Base-by-base conservation (phyloP, 2,888 invertebrate genomes). In the Lepeophtheirus nordmannii region DNA sequence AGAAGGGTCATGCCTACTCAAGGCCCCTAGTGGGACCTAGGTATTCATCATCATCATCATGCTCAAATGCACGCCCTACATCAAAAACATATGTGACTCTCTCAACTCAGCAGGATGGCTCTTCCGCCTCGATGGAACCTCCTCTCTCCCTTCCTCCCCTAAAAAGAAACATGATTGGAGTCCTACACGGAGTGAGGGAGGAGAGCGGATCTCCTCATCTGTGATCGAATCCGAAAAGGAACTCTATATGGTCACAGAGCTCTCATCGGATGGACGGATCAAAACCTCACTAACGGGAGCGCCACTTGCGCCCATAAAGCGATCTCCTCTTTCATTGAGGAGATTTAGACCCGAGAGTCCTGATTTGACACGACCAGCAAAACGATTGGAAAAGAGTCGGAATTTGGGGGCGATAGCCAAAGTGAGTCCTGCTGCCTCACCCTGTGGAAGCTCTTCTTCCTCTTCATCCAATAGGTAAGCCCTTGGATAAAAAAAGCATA, bases 11-110 rank as follows among this genome's bases (percentile, higher is more conserved):
- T 20, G n/a, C 53, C 3, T 53, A 53, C 1, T 53, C 53, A 3
- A 17, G 14, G n/a, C 53, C 53, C 53, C 20, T 20, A 17, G n/a
- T 30, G 30, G 30, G 30, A 30, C 30, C 30, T 30, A 30, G 30
- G 3, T 30, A 2, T 5, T 8, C 14, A 61, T 14, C 39, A 61
- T 30, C 30, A 30, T 8, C 14, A 61, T 14, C 39, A 61, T 61
- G 61, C 38, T 61, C 22, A 61, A 61, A 37, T 61, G 61, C 37
- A 61, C 61, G 10, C 61, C 61, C n/a, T 61, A 61, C 61, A 61
- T 61, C 30, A 61, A 61, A 17, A 37, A 61, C 38, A 61, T 61
- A 10, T 61, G 61, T 10, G 17, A 61, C n/a, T 30, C 22, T 10
- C 22, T 61, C 22, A 61, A 61, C 38, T n/a, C 30, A 5, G 53